These are phyloP conservation scores for Drosophila takahashii DNA, from an alignment of 1,140 invertebrate species.

Conservation along the genomic window DNA sequence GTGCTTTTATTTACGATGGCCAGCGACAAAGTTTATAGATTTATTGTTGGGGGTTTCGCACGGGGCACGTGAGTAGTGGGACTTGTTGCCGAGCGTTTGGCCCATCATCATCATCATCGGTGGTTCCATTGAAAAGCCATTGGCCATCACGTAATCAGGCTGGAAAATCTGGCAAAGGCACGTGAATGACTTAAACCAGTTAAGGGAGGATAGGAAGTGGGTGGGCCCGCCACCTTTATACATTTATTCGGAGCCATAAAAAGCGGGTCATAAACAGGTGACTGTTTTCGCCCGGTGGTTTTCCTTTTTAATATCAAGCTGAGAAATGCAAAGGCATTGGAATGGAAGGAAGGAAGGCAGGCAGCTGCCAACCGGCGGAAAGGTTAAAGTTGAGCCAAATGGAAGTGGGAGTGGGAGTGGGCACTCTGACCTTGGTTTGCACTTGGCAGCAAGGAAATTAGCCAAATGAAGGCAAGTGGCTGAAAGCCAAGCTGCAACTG, in stretches of 20 bases:
- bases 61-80: constrained; percentile 49
- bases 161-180: constrained; percentile 36
- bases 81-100: constrained; percentile 23
- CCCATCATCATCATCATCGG: constrained; percentile 25
- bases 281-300: constrained; percentile 24
- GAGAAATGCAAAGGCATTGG: constrained; percentile 56
- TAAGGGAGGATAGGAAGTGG: not conserved
- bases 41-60: constrained; percentile 34
- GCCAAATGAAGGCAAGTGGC: constrained; percentile 7
- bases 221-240: constrained; percentile 11
- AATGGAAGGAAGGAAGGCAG: constrained; percentile 38
- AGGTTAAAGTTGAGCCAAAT: constrained; percentile 49
- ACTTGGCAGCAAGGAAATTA: constrained; percentile 32
- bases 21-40: constrained; percentile 62
- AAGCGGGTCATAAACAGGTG: constrained; percentile 43
- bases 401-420: not conserved
- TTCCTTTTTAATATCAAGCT: constrained; percentile 44
- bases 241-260: constrained; percentile 42
- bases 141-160: constrained; percentile 52
- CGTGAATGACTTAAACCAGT: constrained; percentile 30
- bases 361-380: constrained; percentile 40
- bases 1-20: constrained; percentile 64
- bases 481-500: constrained; percentile 10
- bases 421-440: constrained; percentile 39
- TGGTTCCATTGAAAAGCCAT: not conserved